Conservation (phyloP, 2,888 invertebrate species). For the Sceliomorpha sp. region DNA sequence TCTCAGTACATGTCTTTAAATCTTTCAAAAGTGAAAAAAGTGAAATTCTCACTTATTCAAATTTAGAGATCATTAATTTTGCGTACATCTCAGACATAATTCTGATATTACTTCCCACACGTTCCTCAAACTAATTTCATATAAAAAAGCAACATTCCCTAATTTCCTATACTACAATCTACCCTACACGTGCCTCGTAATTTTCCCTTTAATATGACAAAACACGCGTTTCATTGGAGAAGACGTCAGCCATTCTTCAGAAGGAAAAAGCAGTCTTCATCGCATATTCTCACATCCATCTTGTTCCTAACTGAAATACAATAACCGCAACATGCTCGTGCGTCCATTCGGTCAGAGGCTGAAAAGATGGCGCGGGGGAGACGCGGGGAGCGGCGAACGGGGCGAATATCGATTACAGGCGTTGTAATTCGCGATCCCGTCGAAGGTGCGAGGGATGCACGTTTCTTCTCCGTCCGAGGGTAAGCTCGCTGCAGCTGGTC, state of each 20-base stretch:
- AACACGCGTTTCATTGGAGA: background rate
- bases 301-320: slow-evolving; percentile 39
- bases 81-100: no score
- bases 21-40: no score
- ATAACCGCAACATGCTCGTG: slow-evolving; percentile 38
- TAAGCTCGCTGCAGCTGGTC: slow-evolving; percentile 3
- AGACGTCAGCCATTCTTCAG: slow-evolving; percentile 3
- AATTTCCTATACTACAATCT: no score
- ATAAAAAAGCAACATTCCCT: no score
- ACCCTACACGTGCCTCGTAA: no score
- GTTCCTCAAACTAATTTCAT: no score
- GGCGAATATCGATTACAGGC: slow-evolving; percentile 33
- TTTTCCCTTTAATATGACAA: background rate
- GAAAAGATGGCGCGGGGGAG: no score
- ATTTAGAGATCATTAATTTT: no score
- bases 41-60: no score
- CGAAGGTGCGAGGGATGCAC: slow-evolving; percentile 23
- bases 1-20: no score
- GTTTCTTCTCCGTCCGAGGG: slow-evolving; percentile 6
- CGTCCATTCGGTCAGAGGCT: slow-evolving; percentile 13
- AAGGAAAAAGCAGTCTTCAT: no score
- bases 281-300: slow-evolving; percentile 29
- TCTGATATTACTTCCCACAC: no score
- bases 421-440: slow-evolving; percentile 18
- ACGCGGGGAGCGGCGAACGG: slow-evolving; percentile 8